Evolutionary conservation across 2,113 vertebrate genomes (phyloP), one percentile per base, ranked within the genome.

Genomic region (Carassius auratus): DNA sequence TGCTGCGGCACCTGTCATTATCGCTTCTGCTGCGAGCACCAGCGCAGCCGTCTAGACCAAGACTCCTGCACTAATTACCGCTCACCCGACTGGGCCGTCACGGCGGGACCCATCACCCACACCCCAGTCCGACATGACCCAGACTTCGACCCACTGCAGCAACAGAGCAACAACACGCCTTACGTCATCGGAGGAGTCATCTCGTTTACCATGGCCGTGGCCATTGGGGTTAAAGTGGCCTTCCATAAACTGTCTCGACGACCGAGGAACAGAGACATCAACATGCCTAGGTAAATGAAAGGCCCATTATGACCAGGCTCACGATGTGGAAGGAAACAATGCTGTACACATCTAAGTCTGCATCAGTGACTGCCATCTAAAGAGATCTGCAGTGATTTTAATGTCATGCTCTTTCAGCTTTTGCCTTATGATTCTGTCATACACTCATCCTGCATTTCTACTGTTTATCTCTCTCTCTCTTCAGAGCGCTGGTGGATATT

Each of bases 1-100:
- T 98, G 97, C 93, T 98, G 97, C 38, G 97, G 97, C n/a, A 97
- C 96, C 33, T 98, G 97, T 91, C 95, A 97, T 88, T 98, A 97
- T 91, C 96, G 97, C 71, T 97, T 97, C 94, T 98, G 97, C 96
- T 98, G 97, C 85, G 95, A 97, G 84, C 96, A 96, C 91, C 95
- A 94, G 84, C 92, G 95, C 90, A 95, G 88, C 92, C 95, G 96
- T 48, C 94, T 98, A 88, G 95, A 96, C 86, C 97, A 98, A 93
- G 94, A 95, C 14, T 89, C 94, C 87, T 98, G 97, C 92, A 96
- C 88, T 91, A 97, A 98, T 92, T 96, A 96, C 89, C 93, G 91
- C 86, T 94, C 95, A 14, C 97, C 97, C 0, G 92, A 91, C 17
- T 98, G 97, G 97, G 95, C 95, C 73, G 93, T 95, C 55, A 93